Conservation (phyloP, 2,113 vertebrate species). For the Anarhynchus alexandrinus region DNA sequence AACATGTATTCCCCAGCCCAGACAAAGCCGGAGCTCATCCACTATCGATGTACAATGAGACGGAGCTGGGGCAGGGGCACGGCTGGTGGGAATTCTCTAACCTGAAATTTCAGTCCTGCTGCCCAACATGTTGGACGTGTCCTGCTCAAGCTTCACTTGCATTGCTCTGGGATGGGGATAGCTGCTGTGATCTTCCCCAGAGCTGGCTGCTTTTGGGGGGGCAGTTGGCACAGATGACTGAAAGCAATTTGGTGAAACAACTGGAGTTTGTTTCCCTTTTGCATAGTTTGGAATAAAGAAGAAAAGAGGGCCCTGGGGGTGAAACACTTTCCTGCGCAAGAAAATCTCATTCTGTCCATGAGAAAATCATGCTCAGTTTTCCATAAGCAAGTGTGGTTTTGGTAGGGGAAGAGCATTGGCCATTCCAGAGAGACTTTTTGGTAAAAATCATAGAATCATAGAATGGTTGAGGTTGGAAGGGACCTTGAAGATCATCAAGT, state of each 20-base stretch:
- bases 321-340: neutral
- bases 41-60: neutral
- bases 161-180: accelerated
- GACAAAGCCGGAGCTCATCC: neutral
- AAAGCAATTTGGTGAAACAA: neutral
- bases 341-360: neutral
- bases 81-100: neutral
- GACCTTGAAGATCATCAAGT: too few relatives aligned
- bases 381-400: neutral
- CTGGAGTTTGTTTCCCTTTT: neutral
- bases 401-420: neutral
- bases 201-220: neutral
- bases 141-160: neutral
- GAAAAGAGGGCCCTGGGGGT: neutral
- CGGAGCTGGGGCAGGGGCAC: neutral
- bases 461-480: too few relatives aligned
- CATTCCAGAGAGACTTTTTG: neutral
- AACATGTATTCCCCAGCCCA: neutral
- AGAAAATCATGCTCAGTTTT: neutral
- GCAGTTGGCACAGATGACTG: neutral
- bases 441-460: neutral
- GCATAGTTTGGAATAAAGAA: neutral
- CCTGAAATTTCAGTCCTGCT: neutral
- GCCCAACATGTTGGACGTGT: neutral
- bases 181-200: neutral